Evolutionary conservation across 2,888 invertebrate species (phyloP).

Genomic region (Lycia hirtaria): DNA sequence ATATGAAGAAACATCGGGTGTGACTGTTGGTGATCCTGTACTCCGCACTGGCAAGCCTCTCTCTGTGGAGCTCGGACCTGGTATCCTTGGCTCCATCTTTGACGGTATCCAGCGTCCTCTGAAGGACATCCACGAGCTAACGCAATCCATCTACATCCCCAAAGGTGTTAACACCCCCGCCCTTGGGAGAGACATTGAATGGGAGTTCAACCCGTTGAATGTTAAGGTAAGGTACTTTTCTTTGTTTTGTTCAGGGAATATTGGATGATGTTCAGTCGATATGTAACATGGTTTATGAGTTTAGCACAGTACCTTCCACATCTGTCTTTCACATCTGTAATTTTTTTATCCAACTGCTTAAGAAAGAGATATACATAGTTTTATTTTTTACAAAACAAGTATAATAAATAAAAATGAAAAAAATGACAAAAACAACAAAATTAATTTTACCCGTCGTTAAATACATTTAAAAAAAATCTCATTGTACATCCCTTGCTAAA

Average conservation of each 20-base stretch:
- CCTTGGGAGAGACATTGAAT: conserved; percentile 90
- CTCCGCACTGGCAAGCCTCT: conserved; percentile 99
- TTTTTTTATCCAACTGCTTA: no score
- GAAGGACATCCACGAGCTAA: conserved; percentile 31
- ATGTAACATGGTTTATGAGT: background rate
- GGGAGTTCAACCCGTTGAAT: conserved; percentile 96
- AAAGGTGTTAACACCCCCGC: conserved; percentile 99
- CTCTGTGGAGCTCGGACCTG: conserved; percentile 99
- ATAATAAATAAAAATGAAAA: no score
- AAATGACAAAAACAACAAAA: no score
- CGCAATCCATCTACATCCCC: conserved; percentile 92
- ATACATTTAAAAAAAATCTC: no score
- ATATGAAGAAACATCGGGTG: conserved; percentile 93
- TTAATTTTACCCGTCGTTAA: no score
- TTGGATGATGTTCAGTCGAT: background rate
- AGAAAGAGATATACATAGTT: no score
- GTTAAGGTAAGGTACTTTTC: conserved; percentile 90
- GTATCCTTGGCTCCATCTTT: conserved; percentile 99
- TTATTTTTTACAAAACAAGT: no score
- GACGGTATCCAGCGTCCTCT: conserved; percentile 90
- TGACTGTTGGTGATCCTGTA: conserved; percentile 99
- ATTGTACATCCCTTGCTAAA: no score
- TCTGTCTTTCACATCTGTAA: no score
- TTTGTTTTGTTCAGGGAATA: no score
- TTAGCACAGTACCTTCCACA: no score